Conservation (phyloP, 2,888 invertebrate species). For the Anodontia alba region DNA sequence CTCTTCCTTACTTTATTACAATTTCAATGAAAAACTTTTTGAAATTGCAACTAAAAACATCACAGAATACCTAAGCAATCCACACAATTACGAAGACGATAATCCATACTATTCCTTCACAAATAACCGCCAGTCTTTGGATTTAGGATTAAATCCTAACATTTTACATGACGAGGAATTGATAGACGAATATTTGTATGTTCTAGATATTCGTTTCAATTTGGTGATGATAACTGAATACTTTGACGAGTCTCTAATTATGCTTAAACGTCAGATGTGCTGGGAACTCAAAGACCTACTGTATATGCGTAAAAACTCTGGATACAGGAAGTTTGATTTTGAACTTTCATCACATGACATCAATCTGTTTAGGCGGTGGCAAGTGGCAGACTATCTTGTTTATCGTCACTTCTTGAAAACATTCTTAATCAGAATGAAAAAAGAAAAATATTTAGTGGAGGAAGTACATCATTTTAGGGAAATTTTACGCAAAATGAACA, state of each 20-base stretch:
- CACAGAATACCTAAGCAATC: constrained; percentile 62
- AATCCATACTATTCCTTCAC: constrained; percentile 62
- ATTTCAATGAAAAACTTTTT: constrained; percentile 36
- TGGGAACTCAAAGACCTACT: constrained; percentile 79
- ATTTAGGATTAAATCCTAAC: constrained; percentile 68
- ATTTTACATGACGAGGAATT: constrained; percentile 34
- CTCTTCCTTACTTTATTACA: constrained; percentile 67
- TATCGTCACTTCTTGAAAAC: constrained; percentile 73
- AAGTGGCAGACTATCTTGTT: constrained; percentile 72
- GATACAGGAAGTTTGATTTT: constrained; percentile 44
- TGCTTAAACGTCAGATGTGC: constrained; percentile 77
- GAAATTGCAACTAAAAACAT: constrained; percentile 43
- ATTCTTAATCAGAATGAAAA: constrained; percentile 61
- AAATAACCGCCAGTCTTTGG: constrained; percentile 74
- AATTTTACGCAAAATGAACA: constrained; percentile 37
- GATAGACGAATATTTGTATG: constrained; percentile 60
- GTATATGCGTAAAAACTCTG: constrained; percentile 69
- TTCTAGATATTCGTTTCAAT: constrained; percentile 70
- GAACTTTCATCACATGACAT: constrained; percentile 53
- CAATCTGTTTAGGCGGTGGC: constrained; percentile 62
- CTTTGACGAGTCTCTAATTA: constrained; percentile 81
- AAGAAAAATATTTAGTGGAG: constrained; percentile 42
- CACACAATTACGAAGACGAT: constrained; percentile 63
- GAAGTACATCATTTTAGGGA: constrained; percentile 59
- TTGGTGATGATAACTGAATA: constrained; percentile 80